phyloP scores from a whole-genome alignment of 1,140 invertebrate genomes.

The Tyrophagus putrescentiae region DNA sequence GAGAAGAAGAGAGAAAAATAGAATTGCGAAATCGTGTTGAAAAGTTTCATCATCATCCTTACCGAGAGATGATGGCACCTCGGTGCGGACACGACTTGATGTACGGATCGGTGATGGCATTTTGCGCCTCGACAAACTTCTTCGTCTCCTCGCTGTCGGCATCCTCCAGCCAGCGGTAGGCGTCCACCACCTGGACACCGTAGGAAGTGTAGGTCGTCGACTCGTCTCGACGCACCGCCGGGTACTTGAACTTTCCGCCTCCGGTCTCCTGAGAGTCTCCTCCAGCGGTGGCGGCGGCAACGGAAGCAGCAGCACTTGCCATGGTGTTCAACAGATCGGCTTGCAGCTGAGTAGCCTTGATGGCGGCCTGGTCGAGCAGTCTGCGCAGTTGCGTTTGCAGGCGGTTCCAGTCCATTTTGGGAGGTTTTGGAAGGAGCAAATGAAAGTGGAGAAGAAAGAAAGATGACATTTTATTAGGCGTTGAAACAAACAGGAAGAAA shows the following conservation, averaged over 20 bases:
- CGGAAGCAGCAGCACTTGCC: too few species aligned
- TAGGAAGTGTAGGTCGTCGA: slow-evolving; percentile 60
- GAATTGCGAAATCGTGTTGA: not conserved
- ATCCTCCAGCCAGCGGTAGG: slow-evolving; percentile 93
- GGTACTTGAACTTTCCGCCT: slow-evolving; percentile 44
- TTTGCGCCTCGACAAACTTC: slow-evolving; percentile 77
- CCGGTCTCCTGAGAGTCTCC: not conserved
- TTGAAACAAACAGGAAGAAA: too few species aligned
- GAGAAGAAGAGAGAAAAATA: slow-evolving; percentile 10
- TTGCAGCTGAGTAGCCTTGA: not conserved
- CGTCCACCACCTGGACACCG: slow-evolving; percentile 65
- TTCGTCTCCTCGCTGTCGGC: slow-evolving; percentile 82
- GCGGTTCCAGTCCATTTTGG: too few species aligned
- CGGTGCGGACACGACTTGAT: slow-evolving; percentile 58
- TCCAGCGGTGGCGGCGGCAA: too few species aligned
- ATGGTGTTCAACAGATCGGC: not conserved
- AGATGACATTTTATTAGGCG: too few species aligned
- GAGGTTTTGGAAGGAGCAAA: too few species aligned
- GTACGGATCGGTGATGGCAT: slow-evolving; percentile 71
- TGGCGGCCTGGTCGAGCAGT: not conserved
- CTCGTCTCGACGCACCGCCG: slow-evolving; percentile 57
- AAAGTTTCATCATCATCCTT: slow-evolving; percentile 39
- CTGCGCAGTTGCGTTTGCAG: not conserved
- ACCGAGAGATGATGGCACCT: slow-evolving; percentile 44
- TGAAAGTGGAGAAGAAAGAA: too few species aligned